Base-by-base conservation (phyloP, 1,140 invertebrate species). In the Samia ricini region DNA sequence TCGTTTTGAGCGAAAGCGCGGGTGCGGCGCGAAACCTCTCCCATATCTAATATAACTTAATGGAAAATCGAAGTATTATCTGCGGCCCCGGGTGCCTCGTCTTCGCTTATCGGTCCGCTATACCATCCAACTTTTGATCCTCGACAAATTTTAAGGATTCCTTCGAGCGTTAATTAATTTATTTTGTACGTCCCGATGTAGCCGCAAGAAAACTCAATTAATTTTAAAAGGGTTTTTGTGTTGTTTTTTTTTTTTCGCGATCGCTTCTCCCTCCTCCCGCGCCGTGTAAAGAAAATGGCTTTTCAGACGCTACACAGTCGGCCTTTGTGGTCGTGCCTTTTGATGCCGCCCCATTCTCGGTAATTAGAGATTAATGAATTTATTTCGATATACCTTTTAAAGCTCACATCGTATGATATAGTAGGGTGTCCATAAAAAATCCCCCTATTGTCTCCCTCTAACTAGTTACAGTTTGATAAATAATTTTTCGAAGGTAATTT, bases 221-320 rank as follows among this genome's bases (percentile, higher is more conserved):
- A 90, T 88, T 88, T 88, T 88, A 88, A 90, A 90, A 90, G 85
- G 88, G 88, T 90, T 88, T 88, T 90, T 85, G 82, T 88, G 84
- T 88, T 87, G 78, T 82, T 83, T 88, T 87, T 78, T 82, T 85
- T 85, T 87, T 89, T 88, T 85, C 63, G 26, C 74, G 74, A 85
- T 80, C 79, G 73, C 10, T 42, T 42, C 74, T 71, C 68, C 56
- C 56, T 52, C 54, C 56, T 50, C 60, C 55, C 57, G 24, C 64
- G 73, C 76, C 74, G 71, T 70, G 72, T 77, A 85, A 84, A 84
- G 85, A 83, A 89, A 85, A 79, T 79, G 70, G 75, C 76, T 67
- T 80, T 74, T 69, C 72, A 76, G 70, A 83, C 77, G 80, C 80
- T 79, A 76, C 70, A 77, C 70, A 72, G 76, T 71, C 72, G 62